Base-by-base conservation (phyloP, 2,797 vertebrate genomes). In the Xerus rutilus region DNA sequence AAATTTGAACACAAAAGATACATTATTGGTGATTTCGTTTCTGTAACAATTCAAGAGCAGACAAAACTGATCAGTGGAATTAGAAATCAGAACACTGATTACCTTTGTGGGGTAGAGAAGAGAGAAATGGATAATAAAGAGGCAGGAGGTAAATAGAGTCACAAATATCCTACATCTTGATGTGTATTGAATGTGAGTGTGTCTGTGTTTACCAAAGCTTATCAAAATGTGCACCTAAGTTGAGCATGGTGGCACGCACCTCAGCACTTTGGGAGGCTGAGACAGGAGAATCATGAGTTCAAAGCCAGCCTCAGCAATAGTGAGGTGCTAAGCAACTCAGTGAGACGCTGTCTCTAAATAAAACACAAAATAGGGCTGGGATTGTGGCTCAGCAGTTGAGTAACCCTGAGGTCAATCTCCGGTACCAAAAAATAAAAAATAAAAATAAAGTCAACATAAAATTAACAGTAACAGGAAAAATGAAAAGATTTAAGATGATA, bases 41-140 rank as follows among this genome's bases (percentile, higher is more conserved):
- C 30, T 90, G 43, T 54, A 25, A 54, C 49, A 86, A 57, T 84
- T 96, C 77, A 82, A 89, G 23, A 89, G 10, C 45, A 92, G 62
- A 12, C 23, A 65, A 77, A 91, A 82, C 25, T 69, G 30, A 93
- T 86, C 8, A 54, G 20, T 30, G 5, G n/a, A n/a, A 69, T 76
- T 81, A 72, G 39, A 86, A 77, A 39, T 93, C 13, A 73, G 28
- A 91, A 78, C 14, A 62, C 5, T 30, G 9, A 3, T 64, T 93
- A 32, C 5, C 18, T 69, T 81, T 49, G 20, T n/a, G 8, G 1
- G 45, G 20, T 30, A 86, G 20, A 59, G 54, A 20, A 76, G 54
- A 88, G 13, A 54, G 39, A 7, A 20, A 83, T 7, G 39, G 45
- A 30, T 2, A 45, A 39, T 59, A 65, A 82, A 89, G 43, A 57